A percentile compares a stretch with the other conserved stretches of the same genome.
phyloP scores from a whole-genome alignment of 1,140 invertebrate species.

The Phymastichus coffea region DNA sequence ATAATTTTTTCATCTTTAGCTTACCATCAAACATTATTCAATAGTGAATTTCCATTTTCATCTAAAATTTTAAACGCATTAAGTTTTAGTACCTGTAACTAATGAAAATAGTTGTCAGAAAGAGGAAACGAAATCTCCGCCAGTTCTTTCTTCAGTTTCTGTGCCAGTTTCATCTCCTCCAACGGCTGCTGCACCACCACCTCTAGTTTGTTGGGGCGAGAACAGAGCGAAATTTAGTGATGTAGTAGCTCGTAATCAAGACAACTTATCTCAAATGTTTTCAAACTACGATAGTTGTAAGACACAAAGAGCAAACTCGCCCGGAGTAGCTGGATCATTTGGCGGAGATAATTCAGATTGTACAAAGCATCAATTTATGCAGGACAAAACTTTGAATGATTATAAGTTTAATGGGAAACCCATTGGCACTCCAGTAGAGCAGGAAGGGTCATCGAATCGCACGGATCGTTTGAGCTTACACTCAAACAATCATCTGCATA shows the following conservation, averaged over 20 bases:
- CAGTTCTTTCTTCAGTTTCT: neutral
- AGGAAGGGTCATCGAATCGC: constrained; percentile 27
- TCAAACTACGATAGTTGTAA: constrained; percentile 34
- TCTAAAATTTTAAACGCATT: neutral
- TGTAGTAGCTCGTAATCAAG: constrained; percentile 58
- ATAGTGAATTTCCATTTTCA: constrained; percentile 5
- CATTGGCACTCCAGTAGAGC: constrained; percentile 17
- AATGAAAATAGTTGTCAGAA: constrained; percentile 35
- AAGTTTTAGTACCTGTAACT: constrained; percentile 26
- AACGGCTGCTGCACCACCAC: constrained; percentile 36
- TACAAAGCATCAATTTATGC: constrained; percentile 30
- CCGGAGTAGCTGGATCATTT: constrained; percentile 6
- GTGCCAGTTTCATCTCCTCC: constrained; percentile 22
- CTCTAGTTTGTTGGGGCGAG: constrained; percentile 55
- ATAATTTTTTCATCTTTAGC: constrained; percentile 17
- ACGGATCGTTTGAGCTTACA: constrained; percentile 34
- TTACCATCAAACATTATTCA: constrained; percentile 15
- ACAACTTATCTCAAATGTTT: constrained; percentile 38
- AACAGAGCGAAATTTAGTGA: constrained; percentile 62
- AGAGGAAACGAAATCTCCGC: constrained; percentile 36
- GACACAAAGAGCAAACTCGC: constrained; percentile 23
- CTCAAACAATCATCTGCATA: constrained; percentile 37
- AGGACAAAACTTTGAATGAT: constrained; percentile 35
- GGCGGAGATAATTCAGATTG: constrained; percentile 22
- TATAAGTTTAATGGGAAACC: constrained; percentile 35